Conservation (phyloP, 2,888 invertebrate genomes). For the Craniophora ligustri region DNA sequence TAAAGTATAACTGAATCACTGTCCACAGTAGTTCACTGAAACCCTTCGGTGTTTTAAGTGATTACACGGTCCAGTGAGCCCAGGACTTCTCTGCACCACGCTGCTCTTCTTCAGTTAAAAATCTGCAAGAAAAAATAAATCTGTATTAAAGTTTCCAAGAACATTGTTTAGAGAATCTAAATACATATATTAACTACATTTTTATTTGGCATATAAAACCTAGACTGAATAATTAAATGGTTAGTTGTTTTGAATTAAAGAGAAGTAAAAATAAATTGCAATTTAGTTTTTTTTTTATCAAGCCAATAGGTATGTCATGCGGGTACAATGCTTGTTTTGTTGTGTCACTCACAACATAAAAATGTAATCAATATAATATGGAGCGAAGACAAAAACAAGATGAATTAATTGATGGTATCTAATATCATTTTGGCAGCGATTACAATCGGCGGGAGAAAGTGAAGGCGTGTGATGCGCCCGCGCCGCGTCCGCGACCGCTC, state of each 20-base stretch:
- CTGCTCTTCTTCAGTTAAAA: conserved; percentile 13
- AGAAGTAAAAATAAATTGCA: not conserved
- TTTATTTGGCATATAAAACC: no score
- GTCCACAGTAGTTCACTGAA: conserved; percentile 50
- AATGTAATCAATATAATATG: conserved; percentile 22
- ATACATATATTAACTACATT: no score
- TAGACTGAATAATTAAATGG: no score
- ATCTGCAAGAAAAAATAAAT: conserved; percentile 39
- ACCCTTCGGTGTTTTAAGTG: conserved; percentile 47
- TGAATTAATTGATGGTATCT: conserved; percentile 50
- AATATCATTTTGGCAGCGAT: conserved; percentile 64
- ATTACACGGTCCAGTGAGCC: conserved; percentile 51
- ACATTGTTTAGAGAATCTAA: not conserved
- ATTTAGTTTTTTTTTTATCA: not conserved
- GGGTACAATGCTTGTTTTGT: conserved; percentile 3
- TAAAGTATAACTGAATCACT: conserved; percentile 51
- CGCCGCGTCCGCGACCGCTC: conserved; percentile 49
- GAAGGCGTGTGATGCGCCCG: conserved; percentile 59
- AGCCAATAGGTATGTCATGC: no score
- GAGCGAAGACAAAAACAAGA: conserved; percentile 35
- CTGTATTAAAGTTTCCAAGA: not conserved
- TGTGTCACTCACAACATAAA: conserved; percentile 7
- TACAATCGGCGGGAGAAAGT: conserved; percentile 67
- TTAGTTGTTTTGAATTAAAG: not conserved
- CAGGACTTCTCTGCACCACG: conserved; percentile 18